Conservation (phyloP, 2,888 invertebrate genomes). For the Schrankia costaestrigalis region DNA sequence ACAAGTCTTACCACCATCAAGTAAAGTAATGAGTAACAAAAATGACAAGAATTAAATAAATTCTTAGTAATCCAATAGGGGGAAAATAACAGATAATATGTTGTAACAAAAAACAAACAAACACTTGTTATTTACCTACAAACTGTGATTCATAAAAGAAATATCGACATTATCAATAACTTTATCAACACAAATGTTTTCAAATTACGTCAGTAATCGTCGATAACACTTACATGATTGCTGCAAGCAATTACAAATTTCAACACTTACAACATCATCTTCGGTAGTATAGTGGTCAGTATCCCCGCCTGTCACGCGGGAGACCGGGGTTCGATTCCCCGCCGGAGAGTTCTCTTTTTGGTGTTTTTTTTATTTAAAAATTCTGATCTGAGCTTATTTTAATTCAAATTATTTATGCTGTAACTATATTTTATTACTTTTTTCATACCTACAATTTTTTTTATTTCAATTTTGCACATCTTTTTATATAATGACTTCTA, state of each 20-base stretch:
- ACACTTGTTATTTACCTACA: too few species aligned
- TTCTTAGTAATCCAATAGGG: too few species aligned
- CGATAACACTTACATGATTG: neutral
- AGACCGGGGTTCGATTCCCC: slow-evolving; percentile 82
- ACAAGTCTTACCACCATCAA: too few species aligned
- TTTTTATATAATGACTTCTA: too few species aligned
- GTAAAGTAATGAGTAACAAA: too few species aligned
- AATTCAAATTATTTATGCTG: neutral
- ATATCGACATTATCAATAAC: too few species aligned
- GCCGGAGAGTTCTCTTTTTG: slow-evolving; percentile 58
- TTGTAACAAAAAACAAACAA: too few species aligned
- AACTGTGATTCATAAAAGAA: neutral
- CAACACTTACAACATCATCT: slow-evolving; percentile 22
- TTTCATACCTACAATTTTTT: neutral
- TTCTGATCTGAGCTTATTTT: too few species aligned
- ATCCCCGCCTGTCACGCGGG: slow-evolving; percentile 82
- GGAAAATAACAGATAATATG: too few species aligned
- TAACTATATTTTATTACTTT: neutral
- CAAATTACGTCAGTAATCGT: too few species aligned
- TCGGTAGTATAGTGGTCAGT: slow-evolving; percentile 82
- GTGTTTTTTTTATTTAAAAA: neutral
- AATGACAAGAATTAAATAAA: too few species aligned
- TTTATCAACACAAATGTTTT: too few species aligned
- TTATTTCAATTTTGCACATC: neutral
- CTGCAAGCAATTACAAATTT: slow-evolving; percentile 16